Evolutionary conservation across 1,140 invertebrate species (phyloP).

Genomic region (Portunus trituberculatus): DNA sequence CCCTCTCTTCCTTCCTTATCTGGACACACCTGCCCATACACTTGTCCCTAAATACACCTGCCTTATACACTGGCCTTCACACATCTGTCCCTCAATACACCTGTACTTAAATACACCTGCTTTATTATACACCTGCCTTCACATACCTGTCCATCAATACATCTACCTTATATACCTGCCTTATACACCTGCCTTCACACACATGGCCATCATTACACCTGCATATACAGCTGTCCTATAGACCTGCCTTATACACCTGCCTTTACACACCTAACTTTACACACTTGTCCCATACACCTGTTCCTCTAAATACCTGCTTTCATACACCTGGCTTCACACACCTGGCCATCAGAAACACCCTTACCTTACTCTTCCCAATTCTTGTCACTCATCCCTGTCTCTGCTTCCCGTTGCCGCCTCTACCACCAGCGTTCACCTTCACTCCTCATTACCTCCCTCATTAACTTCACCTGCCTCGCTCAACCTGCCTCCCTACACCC

Average conservation of each 20-base stretch:
- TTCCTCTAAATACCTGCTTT: not conserved
- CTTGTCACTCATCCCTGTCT: not conserved
- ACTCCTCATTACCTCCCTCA: constrained; percentile 1
- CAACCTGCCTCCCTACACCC: not conserved
- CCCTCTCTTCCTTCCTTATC: not conserved
- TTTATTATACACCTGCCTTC: not conserved
- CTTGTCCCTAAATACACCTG: not conserved
- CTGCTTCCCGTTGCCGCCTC: not conserved
- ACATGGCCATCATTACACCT: not conserved
- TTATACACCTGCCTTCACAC: not conserved
- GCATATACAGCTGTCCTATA: too few relatives aligned
- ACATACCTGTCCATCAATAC: not conserved
- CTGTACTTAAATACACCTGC: not conserved
- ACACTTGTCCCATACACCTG: not conserved
- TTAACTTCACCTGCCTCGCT: not conserved
- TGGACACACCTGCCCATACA: not conserved
- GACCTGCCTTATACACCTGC: not conserved
- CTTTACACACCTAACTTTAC: too few relatives aligned
- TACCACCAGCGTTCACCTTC: not conserved
- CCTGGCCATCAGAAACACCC: not conserved
- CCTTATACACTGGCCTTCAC: not conserved
- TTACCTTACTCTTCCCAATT: not conserved
- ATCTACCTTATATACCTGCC: not conserved
- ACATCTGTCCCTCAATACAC: not conserved
- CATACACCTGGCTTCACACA: not conserved